Percentiles rank a stretch among this genome's conserved stretches.
Evolutionary conservation across 2,888 invertebrate species (phyloP).

Genomic region (Periphyllus acericola): DNA sequence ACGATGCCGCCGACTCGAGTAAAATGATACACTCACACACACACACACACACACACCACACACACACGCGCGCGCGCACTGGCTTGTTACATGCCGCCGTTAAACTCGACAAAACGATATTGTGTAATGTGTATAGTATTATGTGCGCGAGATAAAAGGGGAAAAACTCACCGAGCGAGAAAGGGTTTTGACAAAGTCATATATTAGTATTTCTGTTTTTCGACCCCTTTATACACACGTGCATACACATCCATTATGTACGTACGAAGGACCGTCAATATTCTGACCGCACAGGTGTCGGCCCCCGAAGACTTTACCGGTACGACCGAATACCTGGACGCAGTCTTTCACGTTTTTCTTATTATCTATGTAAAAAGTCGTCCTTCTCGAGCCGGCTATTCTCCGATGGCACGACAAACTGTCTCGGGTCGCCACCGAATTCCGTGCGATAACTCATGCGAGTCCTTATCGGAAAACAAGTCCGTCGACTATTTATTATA

Average conservation of each 20-base stretch:
- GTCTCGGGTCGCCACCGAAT: background rate
- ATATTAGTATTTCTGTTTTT: constrained; percentile 25
- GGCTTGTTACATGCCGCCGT: background rate
- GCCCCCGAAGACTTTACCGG: constrained; percentile 6
- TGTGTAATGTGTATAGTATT: background rate
- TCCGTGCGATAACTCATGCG: constrained; percentile 1
- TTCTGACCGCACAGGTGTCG: constrained; percentile 26
- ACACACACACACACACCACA: background rate
- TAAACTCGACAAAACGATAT: constrained; percentile 54
- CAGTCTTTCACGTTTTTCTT: background rate
- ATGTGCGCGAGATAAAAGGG: constrained; percentile 4
- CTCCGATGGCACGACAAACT: background rate
- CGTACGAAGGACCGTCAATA: background rate
- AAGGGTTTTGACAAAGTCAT: constrained; percentile 31
- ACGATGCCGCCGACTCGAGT: constrained; percentile 27
- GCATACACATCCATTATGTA: background rate
- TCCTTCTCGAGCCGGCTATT: background rate
- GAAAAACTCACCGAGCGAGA: background rate
- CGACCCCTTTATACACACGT: background rate
- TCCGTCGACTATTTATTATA: background rate
- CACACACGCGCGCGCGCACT: background rate
- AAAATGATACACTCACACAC: constrained; percentile 44
- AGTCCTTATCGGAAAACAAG: background rate
- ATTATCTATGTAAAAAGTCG: background rate
- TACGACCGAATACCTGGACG: constrained; percentile 22